Evolutionary conservation across 2,888 invertebrate genomes (phyloP).

Genomic region (Meiosimyza decipiens): DNA sequence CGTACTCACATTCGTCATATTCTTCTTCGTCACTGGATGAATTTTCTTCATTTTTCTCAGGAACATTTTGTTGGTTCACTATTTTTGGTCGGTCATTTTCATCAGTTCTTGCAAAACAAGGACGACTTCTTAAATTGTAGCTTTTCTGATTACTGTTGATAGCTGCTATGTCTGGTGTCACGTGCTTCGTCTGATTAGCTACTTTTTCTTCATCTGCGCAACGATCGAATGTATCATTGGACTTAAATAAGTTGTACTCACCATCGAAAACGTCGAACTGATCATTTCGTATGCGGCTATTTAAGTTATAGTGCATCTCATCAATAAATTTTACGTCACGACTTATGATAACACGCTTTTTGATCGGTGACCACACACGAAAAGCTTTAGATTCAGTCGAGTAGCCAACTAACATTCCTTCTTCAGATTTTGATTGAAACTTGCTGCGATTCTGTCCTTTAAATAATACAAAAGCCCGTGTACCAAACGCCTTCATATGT

Average conservation of each 20-base stretch:
- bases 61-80: too few species aligned
- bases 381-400: slow-evolving; percentile 42
- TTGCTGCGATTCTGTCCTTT: slow-evolving; percentile 34
- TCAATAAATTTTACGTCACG: slow-evolving; percentile 43
- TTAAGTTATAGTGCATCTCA: neutral
- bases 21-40: neutral
- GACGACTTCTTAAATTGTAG: too few species aligned
- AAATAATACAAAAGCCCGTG: slow-evolving; percentile 33
- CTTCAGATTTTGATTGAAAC: slow-evolving; percentile 39
- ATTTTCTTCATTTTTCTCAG: neutral
- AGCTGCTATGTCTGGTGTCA: too few species aligned
- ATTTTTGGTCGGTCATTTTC: too few species aligned
- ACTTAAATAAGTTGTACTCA: too few species aligned
- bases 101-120: too few species aligned
- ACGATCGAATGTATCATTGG: too few species aligned
- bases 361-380: slow-evolving; percentile 36
- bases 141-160: too few species aligned
- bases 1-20: neutral
- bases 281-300: too few species aligned
- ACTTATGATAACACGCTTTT: slow-evolving; percentile 38
- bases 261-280: too few species aligned
- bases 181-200: too few species aligned
- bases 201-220: too few species aligned
- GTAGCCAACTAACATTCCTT: slow-evolving; percentile 40
- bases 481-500: slow-evolving; percentile 37